Evolutionary conservation across 2,888 invertebrate genomes (phyloP).

Genomic region (Adineta ricciae): DNA sequence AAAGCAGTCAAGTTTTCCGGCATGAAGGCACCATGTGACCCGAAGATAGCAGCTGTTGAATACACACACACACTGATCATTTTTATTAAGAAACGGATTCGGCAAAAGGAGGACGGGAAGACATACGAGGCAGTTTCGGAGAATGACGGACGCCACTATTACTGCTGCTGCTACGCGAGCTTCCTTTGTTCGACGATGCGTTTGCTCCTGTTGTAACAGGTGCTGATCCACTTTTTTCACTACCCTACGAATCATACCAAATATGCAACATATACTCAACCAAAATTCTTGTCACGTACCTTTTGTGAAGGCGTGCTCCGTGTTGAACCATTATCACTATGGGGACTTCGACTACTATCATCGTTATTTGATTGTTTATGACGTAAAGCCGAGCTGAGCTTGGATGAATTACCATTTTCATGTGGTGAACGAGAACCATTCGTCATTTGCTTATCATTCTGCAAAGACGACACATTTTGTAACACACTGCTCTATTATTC

Average conservation of each 20-base stretch:
- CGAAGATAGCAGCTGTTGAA: slow-evolving; percentile 1
- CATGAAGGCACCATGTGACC: neutral
- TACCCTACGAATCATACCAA: neutral
- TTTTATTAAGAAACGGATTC: slow-evolving; percentile 13
- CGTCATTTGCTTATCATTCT: neutral
- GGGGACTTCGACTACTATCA: slow-evolving; percentile 31
- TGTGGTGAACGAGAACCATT: slow-evolving; percentile 27
- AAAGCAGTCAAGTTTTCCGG: neutral
- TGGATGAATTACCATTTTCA: slow-evolving; percentile 1
- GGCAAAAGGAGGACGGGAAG: slow-evolving; percentile 9
- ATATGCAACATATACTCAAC: neutral
- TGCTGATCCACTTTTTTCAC: slow-evolving; percentile 1
- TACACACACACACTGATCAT: slow-evolving; percentile 15
- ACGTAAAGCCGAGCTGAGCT: neutral
- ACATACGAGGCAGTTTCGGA: slow-evolving; percentile 12
- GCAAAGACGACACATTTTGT: neutral
- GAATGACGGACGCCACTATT: slow-evolving; percentile 8
- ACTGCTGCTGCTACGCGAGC: slow-evolving; percentile 1
- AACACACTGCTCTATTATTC: neutral
- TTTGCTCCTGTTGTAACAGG: neutral
- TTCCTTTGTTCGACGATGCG: neutral
- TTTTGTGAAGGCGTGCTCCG: slow-evolving; percentile 33
- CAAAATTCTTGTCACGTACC: neutral
- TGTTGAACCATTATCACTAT: slow-evolving; percentile 31
- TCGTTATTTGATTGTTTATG: slow-evolving; percentile 17